Base-by-base conservation (phyloP, 2,888 invertebrate genomes). In the Nomada fabriciana region DNA sequence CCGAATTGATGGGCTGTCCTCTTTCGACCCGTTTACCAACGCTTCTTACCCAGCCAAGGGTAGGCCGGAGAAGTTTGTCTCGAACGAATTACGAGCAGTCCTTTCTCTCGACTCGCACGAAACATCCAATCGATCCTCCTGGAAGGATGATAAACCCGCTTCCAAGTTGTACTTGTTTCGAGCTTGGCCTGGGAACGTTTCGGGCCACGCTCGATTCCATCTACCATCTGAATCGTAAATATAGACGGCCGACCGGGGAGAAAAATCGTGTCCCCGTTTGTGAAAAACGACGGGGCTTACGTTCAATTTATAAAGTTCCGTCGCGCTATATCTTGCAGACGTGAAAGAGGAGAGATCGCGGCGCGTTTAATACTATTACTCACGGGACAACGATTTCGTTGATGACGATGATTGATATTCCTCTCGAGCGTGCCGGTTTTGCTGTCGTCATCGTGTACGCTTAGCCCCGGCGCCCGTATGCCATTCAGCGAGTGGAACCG, bases 1-100 rank as follows among this genome's bases (percentile, higher is more conserved):
- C 84, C 80, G 77, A 88, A 88, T 88, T 80, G 88, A 89, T 83
- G 84, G 82, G 59, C 61, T 83, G 81, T 87, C 84, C 81, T 77
- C 75, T 77, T 84, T 80, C 83, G 84, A 88, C 85, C 74, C 84
- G 76, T 83, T 86, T 79, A 29, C 76, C 75, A 61, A 74, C 69
- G 63, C 69, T 72, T 73, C 57, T 61, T 50, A 25, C 43, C 20
- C 3, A 63, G 50, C 10, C 29, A 36, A 64, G 43, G 25, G 18
- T 63, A 79, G 60, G 76, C 78, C 53, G 65, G 67, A 52, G 23
- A 70, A 78, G 68, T 72, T 79, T 42, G 71, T 61, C 73, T 52
- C 55, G 36, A 4, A 77, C 68, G 80, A 81, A 86, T 86, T 83
- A 80, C 72, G 82, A 61, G 63, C 50, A 69, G 61, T 60, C 80